Base-by-base conservation (phyloP, 2,113 vertebrate genomes). In the Sminthopsis crassicaudata region DNA sequence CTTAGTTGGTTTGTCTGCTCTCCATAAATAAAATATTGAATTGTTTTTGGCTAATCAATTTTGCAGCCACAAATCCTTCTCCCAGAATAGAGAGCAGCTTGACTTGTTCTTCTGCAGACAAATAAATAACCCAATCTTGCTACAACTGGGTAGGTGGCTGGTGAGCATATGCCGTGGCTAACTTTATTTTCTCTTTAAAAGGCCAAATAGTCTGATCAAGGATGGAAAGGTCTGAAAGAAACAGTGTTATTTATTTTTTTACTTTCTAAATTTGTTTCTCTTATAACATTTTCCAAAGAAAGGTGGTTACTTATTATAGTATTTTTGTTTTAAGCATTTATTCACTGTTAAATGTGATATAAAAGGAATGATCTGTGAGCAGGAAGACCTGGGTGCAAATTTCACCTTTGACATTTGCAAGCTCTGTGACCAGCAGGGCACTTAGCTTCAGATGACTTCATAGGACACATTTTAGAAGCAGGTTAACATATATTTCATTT, bases 111-210 rank as follows among this genome's bases (percentile, higher is more conserved):
- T 53, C 89, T 94, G 95, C 94, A 92, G 57, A 5, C 51, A 50
- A 57, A 94, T 57, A 30, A 95, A 55, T 57, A 89, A 3, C 7
- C 2, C 19, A 92, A 8, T 53, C 90, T 25, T 60, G 88, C 90
- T 92, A 53, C 55, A 30, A 11, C 50, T 89, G 67, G 48, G 90
- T 89, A 48, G 24, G 46, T 53, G 12, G 88, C 42, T 93, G 92
- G 48, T 23, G 48, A 53, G 57, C 46, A 95, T 95, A 57, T 50
- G 8, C 1, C 50, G 2, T 30, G 89, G 76, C 7, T 57, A 36
- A 94, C 50, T 95, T 92, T 26, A 46, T 93, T 96, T 96, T 91
- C 95, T 2, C 46, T 95, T 12, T 88, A 89, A 67, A 96, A 95
- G 22, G 93, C 84, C 91, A 92, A 53, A 89, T 55, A 91, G 26